Conservation (phyloP, 64 coral and sea anemone species). For the Montipora cactus region DNA sequence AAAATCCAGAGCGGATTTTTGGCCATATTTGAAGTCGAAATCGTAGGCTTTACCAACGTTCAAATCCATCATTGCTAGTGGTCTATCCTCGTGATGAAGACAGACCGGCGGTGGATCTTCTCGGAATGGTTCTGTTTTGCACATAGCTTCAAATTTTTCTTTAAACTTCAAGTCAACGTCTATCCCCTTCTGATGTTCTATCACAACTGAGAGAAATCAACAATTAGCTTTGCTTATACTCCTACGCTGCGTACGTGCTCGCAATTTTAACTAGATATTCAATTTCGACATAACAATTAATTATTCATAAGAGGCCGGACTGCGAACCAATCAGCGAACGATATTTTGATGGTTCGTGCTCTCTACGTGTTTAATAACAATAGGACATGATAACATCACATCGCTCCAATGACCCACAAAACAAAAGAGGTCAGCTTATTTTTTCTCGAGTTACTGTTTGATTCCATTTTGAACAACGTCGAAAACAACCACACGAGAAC, state of each 20-base stretch:
- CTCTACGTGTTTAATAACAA: constrained; percentile 21
- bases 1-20: constrained; percentile 38
- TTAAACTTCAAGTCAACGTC: neutral
- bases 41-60: constrained; percentile 58
- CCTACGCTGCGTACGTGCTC: constrained; percentile 52
- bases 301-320: constrained; percentile 26
- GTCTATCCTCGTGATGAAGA: constrained; percentile 34
- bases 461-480: neutral
- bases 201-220: constrained; percentile 1
- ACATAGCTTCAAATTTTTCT: constrained; percentile 11
- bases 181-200: neutral
- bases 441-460: constrained; percentile 23
- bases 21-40: constrained; percentile 83
- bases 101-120: constrained; percentile 10
- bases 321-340: constrained; percentile 52
- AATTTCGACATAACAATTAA: constrained; percentile 61
- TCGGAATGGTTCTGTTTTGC: constrained; percentile 41
- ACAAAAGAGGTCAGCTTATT: constrained; percentile 32
- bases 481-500: neutral
- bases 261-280: constrained; percentile 49
- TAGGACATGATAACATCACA: constrained; percentile 24
- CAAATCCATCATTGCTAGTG: constrained; percentile 61
- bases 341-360: constrained; percentile 3
- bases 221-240: constrained; percentile 35
- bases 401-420: constrained; percentile 28